Base-by-base conservation (phyloP, 1,140 invertebrate species). In the Pentalonia nigronervosa region DNA sequence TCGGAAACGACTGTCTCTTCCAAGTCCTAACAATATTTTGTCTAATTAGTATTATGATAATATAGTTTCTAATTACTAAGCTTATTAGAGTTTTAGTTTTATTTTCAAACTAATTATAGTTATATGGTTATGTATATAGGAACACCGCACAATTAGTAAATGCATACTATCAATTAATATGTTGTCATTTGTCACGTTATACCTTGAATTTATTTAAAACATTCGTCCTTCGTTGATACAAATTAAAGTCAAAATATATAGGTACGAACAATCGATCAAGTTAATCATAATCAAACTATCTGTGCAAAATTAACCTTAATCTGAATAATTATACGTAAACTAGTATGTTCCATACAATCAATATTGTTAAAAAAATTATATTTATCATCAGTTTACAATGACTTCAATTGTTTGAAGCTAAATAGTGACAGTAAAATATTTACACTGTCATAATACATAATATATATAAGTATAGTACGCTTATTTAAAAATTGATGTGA, bases 181-280 rank as follows among this genome's bases (percentile, higher is more conserved):
- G 4, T 41, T 11, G 14, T 17, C 3, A n/a, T 67, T 84, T 84
- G 36, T 36, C 84, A 47, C 36, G 3, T 86, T 47, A 25, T 88
- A 56, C 87, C 87, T 89, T 89, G 50, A 89, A 89, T 20, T 56
- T 89, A 25, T 53, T 89, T 11, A 34, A 17, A 17, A 87, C n/a
- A 87, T 87, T 89, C 48, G 87, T 36, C 87, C 87, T 88, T 89
- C 48, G 50, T 88, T n/a, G 4, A 48, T 48, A 47, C 25, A 87
- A n/a, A 47, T n/a, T 87, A 87, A 48, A 25, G 45, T 25, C 30
- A 20, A 87, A 87, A 87, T 87, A 21, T 48, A 11, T 41, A 87
- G 11, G 14, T n/a, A 67, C 60, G 30, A 11, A 67, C 30, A 60
- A 67, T 67, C 25, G 4, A 67, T 30, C 25, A 67, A 30, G 60